Evolutionary conservation across 2,888 invertebrate species (phyloP).

Genomic region (Phaedon cochleariae): DNA sequence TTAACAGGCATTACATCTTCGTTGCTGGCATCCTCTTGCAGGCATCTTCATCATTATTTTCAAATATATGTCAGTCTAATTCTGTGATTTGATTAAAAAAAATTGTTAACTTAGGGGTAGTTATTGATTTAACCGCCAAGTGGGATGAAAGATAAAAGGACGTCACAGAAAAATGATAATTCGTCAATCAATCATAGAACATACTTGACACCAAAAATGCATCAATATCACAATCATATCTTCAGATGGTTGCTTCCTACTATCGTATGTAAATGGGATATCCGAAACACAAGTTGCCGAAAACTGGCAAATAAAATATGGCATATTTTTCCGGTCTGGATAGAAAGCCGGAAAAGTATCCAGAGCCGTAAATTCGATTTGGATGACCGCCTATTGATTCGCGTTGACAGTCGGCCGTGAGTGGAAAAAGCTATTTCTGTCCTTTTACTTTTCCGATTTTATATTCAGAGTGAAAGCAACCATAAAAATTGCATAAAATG

Average conservation of each 20-base stretch:
- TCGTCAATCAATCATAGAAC: not conserved
- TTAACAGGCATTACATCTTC: no score
- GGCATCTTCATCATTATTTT: no score
- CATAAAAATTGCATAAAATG: slow-evolving; percentile 36
- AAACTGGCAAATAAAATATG: slow-evolving; percentile 60
- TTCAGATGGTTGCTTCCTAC: not conserved
- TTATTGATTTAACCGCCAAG: no score
- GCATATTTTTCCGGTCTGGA: slow-evolving; percentile 49
- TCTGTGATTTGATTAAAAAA: no score
- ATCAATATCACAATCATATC: no score
- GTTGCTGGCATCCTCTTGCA: no score
- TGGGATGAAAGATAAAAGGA: no score
- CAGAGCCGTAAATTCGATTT: slow-evolving; percentile 59
- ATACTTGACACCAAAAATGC: no score
- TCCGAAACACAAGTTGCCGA: slow-evolving; percentile 54
- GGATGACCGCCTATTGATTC: slow-evolving; percentile 58
- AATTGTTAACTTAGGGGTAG: no score
- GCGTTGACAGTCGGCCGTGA: slow-evolving; percentile 51
- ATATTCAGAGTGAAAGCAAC: slow-evolving; percentile 32
- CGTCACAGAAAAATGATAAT: no score
- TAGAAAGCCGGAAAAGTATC: slow-evolving; percentile 40
- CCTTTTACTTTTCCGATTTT: slow-evolving; percentile 31
- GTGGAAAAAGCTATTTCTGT: slow-evolving; percentile 53
- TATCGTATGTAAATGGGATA: slow-evolving; percentile 4
- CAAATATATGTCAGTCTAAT: no score